Evolutionary conservation across 2,888 invertebrate species (phyloP), one percentile per base, ranked within the genome.

Genomic region (Noctua fimbriata): DNA sequence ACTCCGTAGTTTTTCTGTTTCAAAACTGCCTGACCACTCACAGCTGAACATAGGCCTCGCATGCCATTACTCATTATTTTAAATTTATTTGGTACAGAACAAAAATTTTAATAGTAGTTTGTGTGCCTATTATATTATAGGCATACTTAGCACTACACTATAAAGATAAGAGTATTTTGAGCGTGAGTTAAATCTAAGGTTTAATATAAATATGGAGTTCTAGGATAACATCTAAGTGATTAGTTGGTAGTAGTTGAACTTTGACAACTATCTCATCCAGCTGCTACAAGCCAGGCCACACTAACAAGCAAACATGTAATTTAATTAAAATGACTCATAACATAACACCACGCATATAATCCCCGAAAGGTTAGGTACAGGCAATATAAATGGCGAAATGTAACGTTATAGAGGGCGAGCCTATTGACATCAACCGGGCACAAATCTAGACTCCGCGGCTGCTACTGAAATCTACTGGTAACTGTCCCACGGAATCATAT

Each of bases 321-420:
- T 67, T 71, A 76, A 67, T 75, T 21, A 52, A 60, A 82, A 24
- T n/a, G 36, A 67, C 82, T 58, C n/a, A 58, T 14, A 60, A 28
- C 14, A n/a, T n/a, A 5, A 14, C 28, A 28, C 16, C 28, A 28
- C 16, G 16, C 28, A 1, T 60, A 28, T 60, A 5, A 2, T 60
- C 14, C 16, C 16, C 28, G 5, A 28, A 28, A 5, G 6, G 6
- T 60, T 60, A 28, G 58, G 28, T 28, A 60, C 6, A 24, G 24
- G 36, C 36, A 36, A 36, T 36, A 36, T 36, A 36, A 36, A 3
- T 36, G 36, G 36, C 36, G 5, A 6, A 36, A 4, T 36, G 32
- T 36, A 36, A 36, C 3, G 55, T 24, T 7, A 52, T 52, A 55
- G 24, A 10, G 55, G 10, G 2, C 55, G 3, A 24, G 3, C 55